phyloP scores from a whole-genome alignment of 2,888 invertebrate genomes.

The Acanthosepion lycidas region DNA sequence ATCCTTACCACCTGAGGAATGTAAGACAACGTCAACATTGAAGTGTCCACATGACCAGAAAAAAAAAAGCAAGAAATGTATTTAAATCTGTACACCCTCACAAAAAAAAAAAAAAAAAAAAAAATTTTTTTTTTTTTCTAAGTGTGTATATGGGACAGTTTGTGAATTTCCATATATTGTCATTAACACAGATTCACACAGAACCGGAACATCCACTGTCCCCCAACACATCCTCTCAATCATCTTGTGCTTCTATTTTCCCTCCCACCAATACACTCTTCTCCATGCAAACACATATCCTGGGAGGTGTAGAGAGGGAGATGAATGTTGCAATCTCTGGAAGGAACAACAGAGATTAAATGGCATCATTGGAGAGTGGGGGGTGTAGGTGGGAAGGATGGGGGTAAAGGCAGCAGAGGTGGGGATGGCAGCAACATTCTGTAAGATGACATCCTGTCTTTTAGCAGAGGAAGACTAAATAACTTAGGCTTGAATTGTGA shows the following conservation, averaged over 20 bases:
- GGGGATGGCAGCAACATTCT: not conserved
- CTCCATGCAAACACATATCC: not conserved
- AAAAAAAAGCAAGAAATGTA: not conserved
- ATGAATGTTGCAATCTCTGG: constrained; percentile 11
- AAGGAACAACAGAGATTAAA: constrained; percentile 10
- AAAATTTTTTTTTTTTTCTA: too few species aligned
- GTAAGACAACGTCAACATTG: too few species aligned
- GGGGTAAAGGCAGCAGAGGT: not conserved
- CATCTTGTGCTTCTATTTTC: not conserved
- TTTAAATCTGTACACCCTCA: not conserved
- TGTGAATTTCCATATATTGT: not conserved
- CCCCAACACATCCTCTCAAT: not conserved
- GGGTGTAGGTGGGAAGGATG: not conserved
- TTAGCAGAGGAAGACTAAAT: constrained; percentile 21
- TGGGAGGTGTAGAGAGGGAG: not conserved
- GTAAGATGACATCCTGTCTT: constrained; percentile 22
- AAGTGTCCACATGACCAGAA: not conserved
- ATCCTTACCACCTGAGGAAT: too few species aligned
- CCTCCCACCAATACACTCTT: not conserved
- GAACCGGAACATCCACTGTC: not conserved
- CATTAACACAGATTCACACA: not conserved
- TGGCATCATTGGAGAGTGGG: not conserved
- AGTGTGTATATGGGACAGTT: not conserved
- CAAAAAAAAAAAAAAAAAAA: not conserved
- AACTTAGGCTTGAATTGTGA: not conserved